A percentile compares a stretch with the other conserved stretches of the same genome.
phyloP scores from a whole-genome alignment of 2,113 vertebrate species.

The Machaerirhynchus nigripectus region DNA sequence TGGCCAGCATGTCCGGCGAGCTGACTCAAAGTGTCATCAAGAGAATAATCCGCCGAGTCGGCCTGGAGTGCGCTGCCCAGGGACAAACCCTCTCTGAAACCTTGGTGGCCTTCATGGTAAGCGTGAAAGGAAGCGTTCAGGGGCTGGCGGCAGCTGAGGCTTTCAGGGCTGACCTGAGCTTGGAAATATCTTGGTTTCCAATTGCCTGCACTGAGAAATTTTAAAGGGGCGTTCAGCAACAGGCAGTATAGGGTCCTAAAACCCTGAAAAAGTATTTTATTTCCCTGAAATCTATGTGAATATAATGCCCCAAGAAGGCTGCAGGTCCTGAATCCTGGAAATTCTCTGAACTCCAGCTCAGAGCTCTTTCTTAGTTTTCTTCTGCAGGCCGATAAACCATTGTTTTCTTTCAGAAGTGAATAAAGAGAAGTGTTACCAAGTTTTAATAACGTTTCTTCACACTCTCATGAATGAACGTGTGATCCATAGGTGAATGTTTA shows the following conservation, averaged over 20 bases:
- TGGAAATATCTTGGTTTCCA: neutral
- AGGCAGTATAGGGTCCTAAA: neutral
- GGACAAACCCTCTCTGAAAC: constrained; percentile 78
- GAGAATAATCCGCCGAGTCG: constrained; percentile 78
- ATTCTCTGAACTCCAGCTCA: neutral
- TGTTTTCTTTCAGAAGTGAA: neutral
- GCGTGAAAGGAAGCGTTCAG: neutral
- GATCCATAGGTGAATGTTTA: neutral
- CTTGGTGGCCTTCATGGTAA: constrained; percentile 87
- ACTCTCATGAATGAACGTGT: neutral
- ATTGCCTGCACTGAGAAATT: rapidly evolving
- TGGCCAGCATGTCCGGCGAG: constrained; percentile 69
- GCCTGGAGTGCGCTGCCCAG: constrained; percentile 69
- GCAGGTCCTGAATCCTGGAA: neutral
- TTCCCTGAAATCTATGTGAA: neutral
- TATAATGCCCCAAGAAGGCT: neutral
- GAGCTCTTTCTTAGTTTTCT: neutral
- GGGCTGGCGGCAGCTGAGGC: neutral
- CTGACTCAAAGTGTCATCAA: constrained; percentile 75
- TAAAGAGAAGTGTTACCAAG: neutral
- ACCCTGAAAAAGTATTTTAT: neutral
- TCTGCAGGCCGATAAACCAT: neutral
- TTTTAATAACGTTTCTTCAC: neutral
- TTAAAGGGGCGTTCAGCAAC: neutral
- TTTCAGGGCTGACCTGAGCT: neutral